These are phyloP conservation scores for Microcebus tavaratra DNA, from an alignment of 2,113 vertebrate genomes.

Conservation along the genomic window DNA sequence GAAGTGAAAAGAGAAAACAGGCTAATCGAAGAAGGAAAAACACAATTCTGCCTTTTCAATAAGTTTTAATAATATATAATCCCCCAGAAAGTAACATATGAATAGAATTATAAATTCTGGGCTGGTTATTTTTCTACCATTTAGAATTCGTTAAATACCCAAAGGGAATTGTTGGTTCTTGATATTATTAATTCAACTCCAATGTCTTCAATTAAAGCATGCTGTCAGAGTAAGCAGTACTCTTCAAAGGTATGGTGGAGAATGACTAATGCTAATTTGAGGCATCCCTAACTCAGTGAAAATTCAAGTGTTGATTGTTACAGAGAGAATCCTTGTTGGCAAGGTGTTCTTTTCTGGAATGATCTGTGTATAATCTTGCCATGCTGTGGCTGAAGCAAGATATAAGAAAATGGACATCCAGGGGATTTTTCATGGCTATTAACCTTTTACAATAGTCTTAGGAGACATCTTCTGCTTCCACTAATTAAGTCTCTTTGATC, in stretches of 20 bases:
- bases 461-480: not conserved
- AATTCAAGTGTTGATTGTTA: not conserved
- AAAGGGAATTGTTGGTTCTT: slow-evolving; percentile 44
- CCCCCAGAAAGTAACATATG: slow-evolving; percentile 61
- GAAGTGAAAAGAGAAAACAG: slow-evolving; percentile 77
- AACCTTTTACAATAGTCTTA: not conserved
- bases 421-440: not conserved
- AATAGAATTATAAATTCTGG: slow-evolving; percentile 70
- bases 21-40: slow-evolving; percentile 58
- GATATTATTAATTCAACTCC: slow-evolving; percentile 48
- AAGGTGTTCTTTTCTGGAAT: not conserved
- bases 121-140: slow-evolving; percentile 53
- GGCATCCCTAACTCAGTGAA: not conserved
- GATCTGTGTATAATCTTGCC: not conserved
- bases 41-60: slow-evolving; percentile 60
- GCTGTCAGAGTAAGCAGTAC: not conserved
- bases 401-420: not conserved
- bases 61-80: slow-evolving; percentile 70
- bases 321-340: not conserved
- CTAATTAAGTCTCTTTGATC: not conserved
- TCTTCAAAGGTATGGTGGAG: not conserved
- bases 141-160: slow-evolving; percentile 47
- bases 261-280: not conserved
- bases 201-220: slow-evolving; percentile 48
- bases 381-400: not conserved